Conservation (phyloP, 2,113 vertebrate species). For the Meriones unguiculatus region DNA sequence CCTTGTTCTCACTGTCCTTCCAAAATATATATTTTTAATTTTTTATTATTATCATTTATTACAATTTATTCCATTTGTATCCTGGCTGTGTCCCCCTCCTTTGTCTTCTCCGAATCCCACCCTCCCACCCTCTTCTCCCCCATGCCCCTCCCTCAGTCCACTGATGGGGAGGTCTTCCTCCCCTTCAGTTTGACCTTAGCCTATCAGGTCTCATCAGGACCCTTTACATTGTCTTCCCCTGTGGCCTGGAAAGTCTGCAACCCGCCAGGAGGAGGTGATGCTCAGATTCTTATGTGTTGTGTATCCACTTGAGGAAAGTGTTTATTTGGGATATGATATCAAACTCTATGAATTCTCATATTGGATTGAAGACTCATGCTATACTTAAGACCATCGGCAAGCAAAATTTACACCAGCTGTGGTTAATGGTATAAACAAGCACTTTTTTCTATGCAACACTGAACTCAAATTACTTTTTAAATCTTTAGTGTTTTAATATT, state of each 20-base stretch:
- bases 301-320: not conserved
- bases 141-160: no score
- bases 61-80: no score
- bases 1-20: not conserved
- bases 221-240: no score
- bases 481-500: not conserved
- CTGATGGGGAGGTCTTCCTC: no score
- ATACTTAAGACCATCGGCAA: not conserved
- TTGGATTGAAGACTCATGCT: not conserved
- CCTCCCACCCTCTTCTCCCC: no score
- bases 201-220: no score
- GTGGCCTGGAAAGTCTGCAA: no score
- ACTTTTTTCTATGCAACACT: not conserved
- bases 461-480: not conserved
- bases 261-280: no score
- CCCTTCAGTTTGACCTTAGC: no score
- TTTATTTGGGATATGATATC: not conserved
- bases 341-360: not conserved
- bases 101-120: no score
- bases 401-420: not conserved
- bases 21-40: not conserved
- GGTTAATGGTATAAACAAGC: not conserved
- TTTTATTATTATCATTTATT: no score
- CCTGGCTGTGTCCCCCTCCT: no score
- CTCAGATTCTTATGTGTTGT: not conserved